Evolutionary conservation across 2,888 invertebrate genomes (phyloP).

Genomic region (Drosophila ezoana): DNA sequence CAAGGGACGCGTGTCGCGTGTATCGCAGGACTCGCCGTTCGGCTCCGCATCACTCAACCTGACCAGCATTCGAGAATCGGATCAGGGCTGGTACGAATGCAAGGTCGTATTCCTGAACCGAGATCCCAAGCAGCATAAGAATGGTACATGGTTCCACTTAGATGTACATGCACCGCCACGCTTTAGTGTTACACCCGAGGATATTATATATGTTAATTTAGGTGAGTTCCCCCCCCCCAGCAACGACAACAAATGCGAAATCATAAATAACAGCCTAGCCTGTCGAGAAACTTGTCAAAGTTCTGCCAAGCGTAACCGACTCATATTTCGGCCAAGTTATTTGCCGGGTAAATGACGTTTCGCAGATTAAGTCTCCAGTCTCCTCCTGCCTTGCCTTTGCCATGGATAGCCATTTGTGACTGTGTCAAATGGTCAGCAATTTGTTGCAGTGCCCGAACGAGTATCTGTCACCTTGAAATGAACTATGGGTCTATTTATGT

Average conservation of each 20-base stretch:
- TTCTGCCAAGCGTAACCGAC: conserved; percentile 4
- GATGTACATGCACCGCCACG: conserved; percentile 98
- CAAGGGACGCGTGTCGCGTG: conserved; percentile 95
- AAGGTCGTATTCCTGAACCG: conserved; percentile 98
- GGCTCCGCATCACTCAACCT: conserved; percentile 97
- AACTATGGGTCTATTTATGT: conserved; percentile 57
- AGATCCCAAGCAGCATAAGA: conserved; percentile 95
- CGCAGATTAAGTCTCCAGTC: conserved; percentile 49
- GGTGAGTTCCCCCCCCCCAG: conserved; percentile 86
- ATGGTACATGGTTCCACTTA: conserved; percentile 99
- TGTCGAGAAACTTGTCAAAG: conserved; percentile 25
- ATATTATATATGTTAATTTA: conserved; percentile 98
- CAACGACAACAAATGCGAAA: conserved; percentile 15
- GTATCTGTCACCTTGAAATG: conserved; percentile 76
- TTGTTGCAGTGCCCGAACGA: conserved; percentile 71
- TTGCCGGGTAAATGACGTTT: conserved; percentile 43
- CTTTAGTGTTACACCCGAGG: conserved; percentile 97
- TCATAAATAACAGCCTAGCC: conserved; percentile 35
- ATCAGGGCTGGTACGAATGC: conserved; percentile 99
- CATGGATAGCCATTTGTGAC: conserved; percentile 46
- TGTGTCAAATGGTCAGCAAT: conserved; percentile 73
- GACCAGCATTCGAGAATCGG: conserved; percentile 96
- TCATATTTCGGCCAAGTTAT: conserved; percentile 48
- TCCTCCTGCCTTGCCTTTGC: background rate
- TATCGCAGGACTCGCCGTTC: conserved; percentile 94